Conservation (phyloP, 2,888 invertebrate genomes). For the Leistus spinibarbis region DNA sequence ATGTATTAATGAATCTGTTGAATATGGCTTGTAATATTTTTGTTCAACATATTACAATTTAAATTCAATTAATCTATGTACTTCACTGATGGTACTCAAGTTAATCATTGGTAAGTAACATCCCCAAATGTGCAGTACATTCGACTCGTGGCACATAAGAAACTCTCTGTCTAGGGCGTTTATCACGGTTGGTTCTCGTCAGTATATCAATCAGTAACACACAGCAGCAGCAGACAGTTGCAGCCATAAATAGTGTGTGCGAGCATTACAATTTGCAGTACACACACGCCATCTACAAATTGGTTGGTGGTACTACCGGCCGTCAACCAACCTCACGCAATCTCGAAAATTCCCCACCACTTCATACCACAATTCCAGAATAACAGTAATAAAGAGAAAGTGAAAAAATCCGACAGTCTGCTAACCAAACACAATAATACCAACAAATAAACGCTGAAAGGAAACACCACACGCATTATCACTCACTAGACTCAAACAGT, state of each 20-base stretch:
- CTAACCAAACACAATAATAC: no score
- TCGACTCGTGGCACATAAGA: not conserved
- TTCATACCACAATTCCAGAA: not conserved
- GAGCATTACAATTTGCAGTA: no score
- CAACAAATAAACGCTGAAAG: no score
- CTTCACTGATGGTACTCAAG: not conserved
- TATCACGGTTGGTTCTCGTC: slow-evolving; percentile 20
- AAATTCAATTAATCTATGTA: not conserved
- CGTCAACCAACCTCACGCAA: not conserved
- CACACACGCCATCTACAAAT: slow-evolving; percentile 18
- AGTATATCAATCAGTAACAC: slow-evolving; percentile 30
- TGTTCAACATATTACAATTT: not conserved
- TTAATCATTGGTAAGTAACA: slow-evolving; percentile 4
- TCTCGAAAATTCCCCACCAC: not conserved
- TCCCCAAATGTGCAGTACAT: no score
- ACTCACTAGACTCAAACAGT: no score
- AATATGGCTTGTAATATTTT: not conserved
- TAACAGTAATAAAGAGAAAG: no score
- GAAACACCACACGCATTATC: no score
- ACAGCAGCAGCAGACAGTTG: slow-evolving; percentile 11
- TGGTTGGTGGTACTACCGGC: not conserved
- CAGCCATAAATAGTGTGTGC: no score
- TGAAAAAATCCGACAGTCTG: no score
- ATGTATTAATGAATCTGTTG: no score
- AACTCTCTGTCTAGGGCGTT: slow-evolving; percentile 5